Percentiles rank a stretch among this genome's conserved stretches.
These are phyloP conservation scores for Ichneumon xanthorius DNA, from an alignment of 2,888 invertebrate genomes.

Conservation along the genomic window DNA sequence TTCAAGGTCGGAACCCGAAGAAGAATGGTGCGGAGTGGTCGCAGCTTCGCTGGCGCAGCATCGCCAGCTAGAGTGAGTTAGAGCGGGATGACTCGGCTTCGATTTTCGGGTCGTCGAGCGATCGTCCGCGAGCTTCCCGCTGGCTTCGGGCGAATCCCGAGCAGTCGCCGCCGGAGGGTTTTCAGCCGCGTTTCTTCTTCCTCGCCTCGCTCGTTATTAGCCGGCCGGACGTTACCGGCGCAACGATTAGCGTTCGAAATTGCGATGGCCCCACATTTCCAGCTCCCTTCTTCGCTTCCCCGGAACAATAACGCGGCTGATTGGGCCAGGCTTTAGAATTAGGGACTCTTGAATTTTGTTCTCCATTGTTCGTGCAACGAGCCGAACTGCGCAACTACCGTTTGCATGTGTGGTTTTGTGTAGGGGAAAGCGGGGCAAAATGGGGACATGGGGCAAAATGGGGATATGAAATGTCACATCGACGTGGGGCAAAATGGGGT, in stretches of 20 bases:
- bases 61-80: background rate
- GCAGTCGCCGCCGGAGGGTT: background rate
- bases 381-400: conserved; percentile 10
- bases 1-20: conserved; percentile 48
- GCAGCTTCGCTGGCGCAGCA: background rate
- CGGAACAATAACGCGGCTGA: conserved; percentile 78
- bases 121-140: conserved; percentile 10
- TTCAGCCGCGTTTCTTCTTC: conserved; percentile 9
- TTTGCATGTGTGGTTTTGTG: background rate
- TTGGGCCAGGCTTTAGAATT: conserved; percentile 79
- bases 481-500: too few species aligned
- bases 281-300: conserved; percentile 62
- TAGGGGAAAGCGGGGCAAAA: too few species aligned
- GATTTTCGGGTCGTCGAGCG: conserved; percentile 25
- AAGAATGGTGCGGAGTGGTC: conserved; percentile 41
- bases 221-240: conserved; percentile 21
- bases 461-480: too few species aligned
- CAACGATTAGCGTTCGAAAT: conserved; percentile 63
- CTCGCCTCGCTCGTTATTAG: conserved; percentile 22
- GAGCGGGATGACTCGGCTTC: conserved; percentile 14
- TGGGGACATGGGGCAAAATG: too few species aligned
- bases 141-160: conserved; percentile 26
- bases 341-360: conserved; percentile 74
- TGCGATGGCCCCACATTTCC: background rate
- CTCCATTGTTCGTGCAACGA: conserved; percentile 63